Evolutionary conservation across 1,140 invertebrate species (phyloP).

Genomic region (Ctenoplectra terminalis): DNA sequence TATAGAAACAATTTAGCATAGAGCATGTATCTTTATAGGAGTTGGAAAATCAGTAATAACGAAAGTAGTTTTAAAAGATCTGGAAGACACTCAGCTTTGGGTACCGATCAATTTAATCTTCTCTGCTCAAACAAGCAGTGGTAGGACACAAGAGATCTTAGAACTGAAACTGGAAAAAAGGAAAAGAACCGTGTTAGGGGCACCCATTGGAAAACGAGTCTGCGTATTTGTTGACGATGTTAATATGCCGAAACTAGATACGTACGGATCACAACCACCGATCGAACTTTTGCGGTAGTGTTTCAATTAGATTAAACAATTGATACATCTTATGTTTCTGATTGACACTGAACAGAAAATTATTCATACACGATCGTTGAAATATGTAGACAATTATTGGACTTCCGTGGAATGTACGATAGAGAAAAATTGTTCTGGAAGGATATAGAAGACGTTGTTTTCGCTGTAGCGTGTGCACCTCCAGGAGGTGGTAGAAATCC

Average conservation of each 20-base stretch:
- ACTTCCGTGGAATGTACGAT: constrained; percentile 93
- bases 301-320: constrained; percentile 59
- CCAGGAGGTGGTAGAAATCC: constrained; percentile 94
- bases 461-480: constrained; percentile 92
- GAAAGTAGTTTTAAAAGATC: constrained; percentile 87
- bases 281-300: constrained; percentile 92
- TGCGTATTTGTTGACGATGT: constrained; percentile 96
- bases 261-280: constrained; percentile 94
- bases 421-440: constrained; percentile 94
- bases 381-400: constrained; percentile 88
- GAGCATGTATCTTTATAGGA: constrained; percentile 81
- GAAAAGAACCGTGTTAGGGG: constrained; percentile 91
- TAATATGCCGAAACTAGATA: constrained; percentile 94
- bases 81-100: constrained; percentile 85
- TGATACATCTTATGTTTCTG: neutral
- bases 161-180: constrained; percentile 92
- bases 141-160: constrained; percentile 91
- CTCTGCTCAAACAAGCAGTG: constrained; percentile 93
- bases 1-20: no score
- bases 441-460: constrained; percentile 91
- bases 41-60: constrained; percentile 94
- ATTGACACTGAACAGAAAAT: neutral
- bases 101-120: constrained; percentile 92
- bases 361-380: neutral
- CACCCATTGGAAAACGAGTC: constrained; percentile 91